phyloP scores from a whole-genome alignment of 2,113 vertebrate species.

The Oncorhynchus gorbuscha region DNA sequence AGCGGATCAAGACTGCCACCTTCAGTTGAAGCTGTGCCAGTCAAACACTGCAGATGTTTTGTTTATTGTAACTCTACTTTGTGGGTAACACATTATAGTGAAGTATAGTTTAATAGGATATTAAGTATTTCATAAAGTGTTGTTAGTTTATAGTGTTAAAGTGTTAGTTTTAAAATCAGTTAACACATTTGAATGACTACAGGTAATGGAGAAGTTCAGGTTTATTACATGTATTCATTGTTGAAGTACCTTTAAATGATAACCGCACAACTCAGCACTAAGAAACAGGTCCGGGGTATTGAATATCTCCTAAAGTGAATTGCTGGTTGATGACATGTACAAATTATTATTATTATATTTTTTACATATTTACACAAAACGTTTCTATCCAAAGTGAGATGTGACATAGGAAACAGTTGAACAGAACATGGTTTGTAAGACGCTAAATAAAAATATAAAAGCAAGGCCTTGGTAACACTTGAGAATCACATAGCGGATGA shows the following conservation, averaged over 20 bases:
- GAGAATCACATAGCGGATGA: conserved; percentile 54
- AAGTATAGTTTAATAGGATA: neutral
- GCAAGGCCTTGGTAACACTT: conserved; percentile 62
- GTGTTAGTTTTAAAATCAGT: neutral
- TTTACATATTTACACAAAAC: conserved; percentile 93
- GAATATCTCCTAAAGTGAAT: conserved; percentile 53
- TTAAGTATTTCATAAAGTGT: neutral
- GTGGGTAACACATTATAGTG: too few relatives aligned
- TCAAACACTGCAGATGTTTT: neutral
- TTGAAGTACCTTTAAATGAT: conserved; percentile 91
- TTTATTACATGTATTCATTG: conserved; percentile 90
- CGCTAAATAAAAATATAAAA: conserved; percentile 49
- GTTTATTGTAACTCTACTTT: neutral
- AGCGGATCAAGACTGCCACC: conserved; percentile 49
- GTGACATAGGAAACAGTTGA: conserved; percentile 33
- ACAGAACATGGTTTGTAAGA: conserved; percentile 38
- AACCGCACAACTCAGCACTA: conserved; percentile 81
- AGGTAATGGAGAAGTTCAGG: conserved; percentile 31
- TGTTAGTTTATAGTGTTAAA: neutral
- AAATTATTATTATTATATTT: too few relatives aligned
- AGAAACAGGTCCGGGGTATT: conserved; percentile 75
- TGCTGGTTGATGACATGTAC: conserved; percentile 66
- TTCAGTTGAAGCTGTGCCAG: conserved; percentile 14
- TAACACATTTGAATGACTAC: neutral
- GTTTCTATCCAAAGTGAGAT: conserved; percentile 49